phyloP scores from a whole-genome alignment of 2,113 vertebrate species.

The Stigmatopora argus region DNA sequence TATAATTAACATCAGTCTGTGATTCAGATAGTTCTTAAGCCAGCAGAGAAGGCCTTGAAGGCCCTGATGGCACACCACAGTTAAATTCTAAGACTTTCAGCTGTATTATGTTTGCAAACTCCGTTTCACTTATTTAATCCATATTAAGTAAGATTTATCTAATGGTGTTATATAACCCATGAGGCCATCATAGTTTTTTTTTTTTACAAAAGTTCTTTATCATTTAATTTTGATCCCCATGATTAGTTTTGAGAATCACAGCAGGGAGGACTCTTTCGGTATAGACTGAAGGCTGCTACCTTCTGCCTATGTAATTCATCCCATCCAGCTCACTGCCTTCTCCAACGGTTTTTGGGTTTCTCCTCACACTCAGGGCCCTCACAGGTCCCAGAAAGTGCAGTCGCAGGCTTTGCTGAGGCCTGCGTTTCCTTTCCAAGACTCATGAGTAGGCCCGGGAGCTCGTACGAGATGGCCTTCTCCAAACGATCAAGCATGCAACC shows the following conservation, averaged over 20 bases:
- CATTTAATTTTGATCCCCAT: slow-evolving; percentile 10
- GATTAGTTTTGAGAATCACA: slow-evolving; percentile 25
- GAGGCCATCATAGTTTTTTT: slow-evolving; percentile 7
- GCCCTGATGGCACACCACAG: too few relatives aligned
- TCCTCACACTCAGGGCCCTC: slow-evolving; percentile 80
- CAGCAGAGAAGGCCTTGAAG: too few relatives aligned
- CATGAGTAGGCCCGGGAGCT: slow-evolving; percentile 83
- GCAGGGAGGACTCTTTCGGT: slow-evolving; percentile 17
- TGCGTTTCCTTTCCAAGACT: slow-evolving; percentile 67
- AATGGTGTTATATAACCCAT: slow-evolving; percentile 6
- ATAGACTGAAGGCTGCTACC: slow-evolving; percentile 27
- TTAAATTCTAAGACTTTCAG: slow-evolving; percentile 2
- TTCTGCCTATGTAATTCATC: slow-evolving; percentile 55
- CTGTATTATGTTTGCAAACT: neutral
- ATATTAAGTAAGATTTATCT: slow-evolving; percentile 10
- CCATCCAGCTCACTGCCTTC: slow-evolving; percentile 60
- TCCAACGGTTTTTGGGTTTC: slow-evolving; percentile 85
- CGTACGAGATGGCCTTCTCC: slow-evolving; percentile 87
- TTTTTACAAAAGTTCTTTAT: slow-evolving; percentile 6
- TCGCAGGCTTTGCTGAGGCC: slow-evolving; percentile 27
- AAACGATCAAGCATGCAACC: slow-evolving; percentile 93
- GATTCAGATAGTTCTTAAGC: too few relatives aligned
- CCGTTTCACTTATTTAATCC: slow-evolving; percentile 1
- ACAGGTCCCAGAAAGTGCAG: slow-evolving; percentile 72
- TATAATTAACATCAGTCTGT: too few relatives aligned